Percentiles rank a stretch among this genome's conserved stretches.
Evolutionary conservation across 2,113 vertebrate genomes (phyloP).

Genomic region (Podiceps cristatus): DNA sequence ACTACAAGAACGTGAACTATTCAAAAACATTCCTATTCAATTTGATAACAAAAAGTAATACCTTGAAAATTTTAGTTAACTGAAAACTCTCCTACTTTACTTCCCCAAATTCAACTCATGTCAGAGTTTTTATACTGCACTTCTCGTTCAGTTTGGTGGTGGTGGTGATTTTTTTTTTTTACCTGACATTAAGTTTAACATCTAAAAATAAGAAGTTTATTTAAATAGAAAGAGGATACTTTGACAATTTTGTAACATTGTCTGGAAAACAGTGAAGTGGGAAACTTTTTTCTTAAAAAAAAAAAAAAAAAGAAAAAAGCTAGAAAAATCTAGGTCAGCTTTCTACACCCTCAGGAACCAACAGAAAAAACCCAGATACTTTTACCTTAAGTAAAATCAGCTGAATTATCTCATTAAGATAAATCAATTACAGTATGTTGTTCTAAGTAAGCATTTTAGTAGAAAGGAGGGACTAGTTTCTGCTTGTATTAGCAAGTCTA

Average conservation of each 20-base stretch:
- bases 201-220: background rate
- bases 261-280: background rate
- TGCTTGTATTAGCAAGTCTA: background rate
- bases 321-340: background rate
- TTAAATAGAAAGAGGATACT: background rate
- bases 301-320: background rate
- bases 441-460: background rate
- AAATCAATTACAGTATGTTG: background rate
- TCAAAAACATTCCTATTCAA: background rate
- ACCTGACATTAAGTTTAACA: background rate
- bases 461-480: background rate
- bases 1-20: background rate
- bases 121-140: background rate
- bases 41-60: background rate
- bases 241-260: background rate
- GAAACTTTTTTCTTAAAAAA: accelerated
- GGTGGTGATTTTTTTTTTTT: background rate
- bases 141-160: background rate
- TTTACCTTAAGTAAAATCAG: background rate
- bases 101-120: background rate
- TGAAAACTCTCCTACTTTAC: background rate
- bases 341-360: background rate
- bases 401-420: background rate
- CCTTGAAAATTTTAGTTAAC: background rate
- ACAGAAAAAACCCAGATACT: accelerated